Conservation (phyloP, 2,113 vertebrate species). For the Dendrocopos noguchii region DNA sequence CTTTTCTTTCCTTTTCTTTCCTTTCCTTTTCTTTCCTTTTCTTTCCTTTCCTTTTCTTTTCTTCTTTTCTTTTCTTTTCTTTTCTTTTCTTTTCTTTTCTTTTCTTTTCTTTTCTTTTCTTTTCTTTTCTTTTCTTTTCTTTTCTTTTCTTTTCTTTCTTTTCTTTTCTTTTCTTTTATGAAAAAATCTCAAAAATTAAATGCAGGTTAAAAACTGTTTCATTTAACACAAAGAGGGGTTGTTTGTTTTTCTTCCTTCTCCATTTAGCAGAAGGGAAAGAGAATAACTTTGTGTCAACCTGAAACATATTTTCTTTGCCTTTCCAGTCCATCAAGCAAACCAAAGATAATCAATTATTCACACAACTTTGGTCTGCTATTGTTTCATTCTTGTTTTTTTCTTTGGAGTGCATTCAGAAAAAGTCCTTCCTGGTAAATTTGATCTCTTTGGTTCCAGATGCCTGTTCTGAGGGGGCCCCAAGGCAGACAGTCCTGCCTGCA, state of each 20-base stretch:
- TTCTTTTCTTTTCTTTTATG: too few relatives aligned
- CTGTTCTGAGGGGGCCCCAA: neutral
- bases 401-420: constrained; percentile 10
- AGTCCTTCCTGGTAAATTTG: neutral
- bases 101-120: too few relatives aligned
- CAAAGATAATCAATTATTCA: constrained; percentile 63
- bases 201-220: neutral
- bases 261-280: constrained; percentile 9
- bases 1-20: too few relatives aligned
- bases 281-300: constrained; percentile 58
- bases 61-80: too few relatives aligned
- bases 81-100: too few relatives aligned
- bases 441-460: neutral
- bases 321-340: constrained; percentile 41
- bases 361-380: constrained; percentile 43
- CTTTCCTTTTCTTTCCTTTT: too few relatives aligned
- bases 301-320: constrained; percentile 54
- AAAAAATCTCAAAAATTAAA: neutral
- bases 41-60: too few relatives aligned
- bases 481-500: neutral
- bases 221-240: neutral
- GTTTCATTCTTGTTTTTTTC: constrained; percentile 9
- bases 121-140: too few relatives aligned
- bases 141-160: too few relatives aligned
- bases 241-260: neutral